phyloP scores from a whole-genome alignment of 2,888 invertebrate species.

The Charanyca ferruginea region DNA sequence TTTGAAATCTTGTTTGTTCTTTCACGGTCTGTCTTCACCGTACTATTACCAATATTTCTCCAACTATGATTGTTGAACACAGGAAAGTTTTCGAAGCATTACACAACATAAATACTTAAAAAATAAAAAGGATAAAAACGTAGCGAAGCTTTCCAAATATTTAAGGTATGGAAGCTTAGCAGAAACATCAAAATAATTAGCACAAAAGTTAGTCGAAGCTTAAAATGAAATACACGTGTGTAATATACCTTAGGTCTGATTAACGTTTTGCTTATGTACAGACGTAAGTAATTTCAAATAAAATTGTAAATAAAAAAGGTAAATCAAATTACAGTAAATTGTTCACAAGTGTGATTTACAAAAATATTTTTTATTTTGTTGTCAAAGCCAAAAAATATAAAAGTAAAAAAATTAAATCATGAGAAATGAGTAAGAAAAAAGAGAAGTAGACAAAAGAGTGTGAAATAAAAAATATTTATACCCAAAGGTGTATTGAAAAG shows the following conservation, averaged over 20 bases:
- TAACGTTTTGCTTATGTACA: slow-evolving; percentile 1
- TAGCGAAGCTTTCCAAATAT: slow-evolving; percentile 65
- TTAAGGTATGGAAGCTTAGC: slow-evolving; percentile 65
- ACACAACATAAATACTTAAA: slow-evolving; percentile 53
- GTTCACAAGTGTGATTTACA: slow-evolving; percentile 14
- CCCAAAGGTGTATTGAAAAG: slow-evolving; percentile 87
- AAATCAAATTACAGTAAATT: slow-evolving; percentile 19
- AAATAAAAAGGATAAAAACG: slow-evolving; percentile 35
- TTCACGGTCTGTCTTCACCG: not conserved
- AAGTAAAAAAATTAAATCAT: slow-evolving; percentile 69
- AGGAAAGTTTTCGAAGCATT: slow-evolving; percentile 48
- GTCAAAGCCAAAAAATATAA: not conserved
- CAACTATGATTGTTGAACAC: slow-evolving; percentile 16
- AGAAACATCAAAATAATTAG: slow-evolving; percentile 59
- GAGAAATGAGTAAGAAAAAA: slow-evolving; percentile 80
- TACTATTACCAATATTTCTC: not conserved
- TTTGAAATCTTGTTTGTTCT: slow-evolving; percentile 25
- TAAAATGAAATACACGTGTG: slow-evolving; percentile 45
- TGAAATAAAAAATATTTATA: slow-evolving; percentile 62
- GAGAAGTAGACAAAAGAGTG: slow-evolving; percentile 58
- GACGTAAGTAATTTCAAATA: slow-evolving; percentile 4
- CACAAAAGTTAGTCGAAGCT: slow-evolving; percentile 66
- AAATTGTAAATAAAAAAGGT: slow-evolving; percentile 2
- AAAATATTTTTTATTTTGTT: not conserved
- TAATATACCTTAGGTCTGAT: slow-evolving; percentile 27